Conservation (phyloP, 2,888 invertebrate genomes). For the Eugnorisma glareosa region DNA sequence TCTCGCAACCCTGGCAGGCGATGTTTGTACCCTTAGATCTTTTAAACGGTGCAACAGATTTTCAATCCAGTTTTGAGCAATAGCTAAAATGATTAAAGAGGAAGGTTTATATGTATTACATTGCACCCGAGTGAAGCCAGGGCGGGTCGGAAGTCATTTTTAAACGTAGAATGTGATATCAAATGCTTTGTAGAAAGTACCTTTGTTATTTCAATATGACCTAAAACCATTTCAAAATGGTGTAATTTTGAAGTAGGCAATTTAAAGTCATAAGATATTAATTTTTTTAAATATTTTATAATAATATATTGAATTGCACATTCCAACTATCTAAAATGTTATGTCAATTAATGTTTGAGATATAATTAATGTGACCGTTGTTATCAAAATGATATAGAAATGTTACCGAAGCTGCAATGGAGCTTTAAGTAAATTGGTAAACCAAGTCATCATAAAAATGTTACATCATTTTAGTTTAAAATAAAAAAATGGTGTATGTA, state of each 20-base stretch:
- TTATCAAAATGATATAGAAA: conserved; percentile 52
- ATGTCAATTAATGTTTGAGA: conserved; percentile 60
- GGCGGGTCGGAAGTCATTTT: too few relatives aligned
- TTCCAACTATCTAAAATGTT: conserved; percentile 66
- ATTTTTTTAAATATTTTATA: conserved; percentile 58
- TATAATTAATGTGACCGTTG: conserved; percentile 40
- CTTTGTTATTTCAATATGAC: background rate
- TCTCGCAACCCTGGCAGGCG: too few relatives aligned
- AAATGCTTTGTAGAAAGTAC: too few relatives aligned
- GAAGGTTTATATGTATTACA: too few relatives aligned
- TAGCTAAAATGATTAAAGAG: too few relatives aligned
- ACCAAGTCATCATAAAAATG: too few relatives aligned
- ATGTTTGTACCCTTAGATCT: too few relatives aligned
- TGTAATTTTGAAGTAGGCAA: conserved; percentile 6
- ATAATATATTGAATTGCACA: conserved; percentile 60
- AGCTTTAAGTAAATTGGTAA: conserved; percentile 58
- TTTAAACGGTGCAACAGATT: too few relatives aligned
- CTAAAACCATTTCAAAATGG: conserved; percentile 9
- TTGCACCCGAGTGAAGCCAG: too few relatives aligned
- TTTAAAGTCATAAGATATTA: conserved; percentile 32
- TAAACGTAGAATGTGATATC: too few relatives aligned
- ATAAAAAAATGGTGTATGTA: background rate
- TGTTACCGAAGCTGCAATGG: conserved; percentile 71
- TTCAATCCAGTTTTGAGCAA: too few relatives aligned
- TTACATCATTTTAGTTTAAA: background rate